Conservation (phyloP, 2,113 vertebrate species). For the Piaya cayana region DNA sequence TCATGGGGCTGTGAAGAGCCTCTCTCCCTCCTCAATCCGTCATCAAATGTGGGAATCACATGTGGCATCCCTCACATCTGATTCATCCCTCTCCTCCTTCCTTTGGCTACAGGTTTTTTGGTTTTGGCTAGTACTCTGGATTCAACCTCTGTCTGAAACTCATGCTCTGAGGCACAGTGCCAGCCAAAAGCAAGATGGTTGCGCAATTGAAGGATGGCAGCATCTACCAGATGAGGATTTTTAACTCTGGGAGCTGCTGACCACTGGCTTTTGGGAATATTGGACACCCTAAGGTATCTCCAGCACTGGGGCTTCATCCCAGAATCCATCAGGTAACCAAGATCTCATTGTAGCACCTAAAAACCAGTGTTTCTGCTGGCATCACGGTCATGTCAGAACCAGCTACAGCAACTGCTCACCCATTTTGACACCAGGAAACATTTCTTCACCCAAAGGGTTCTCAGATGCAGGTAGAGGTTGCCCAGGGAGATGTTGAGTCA, state of each 20-base stretch:
- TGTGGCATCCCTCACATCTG: neutral
- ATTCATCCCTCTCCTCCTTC: neutral
- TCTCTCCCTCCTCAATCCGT: neutral
- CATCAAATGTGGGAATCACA: neutral
- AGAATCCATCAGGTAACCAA: accelerated
- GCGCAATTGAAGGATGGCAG: neutral
- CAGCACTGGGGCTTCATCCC: neutral
- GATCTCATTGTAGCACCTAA: neutral
- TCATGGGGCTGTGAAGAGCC: neutral
- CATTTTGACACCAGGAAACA: too few relatives aligned
- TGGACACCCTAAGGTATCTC: neutral
- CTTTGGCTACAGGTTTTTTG: neutral
- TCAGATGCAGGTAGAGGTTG: too few relatives aligned
- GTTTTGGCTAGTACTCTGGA: neutral
- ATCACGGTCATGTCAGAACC: neutral
- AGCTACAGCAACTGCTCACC: neutral
- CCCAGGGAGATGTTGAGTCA: too few relatives aligned
- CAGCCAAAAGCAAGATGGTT: neutral
- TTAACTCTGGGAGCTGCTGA: neutral
- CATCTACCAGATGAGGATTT: neutral
- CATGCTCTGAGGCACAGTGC: neutral
- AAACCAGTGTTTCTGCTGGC: neutral
- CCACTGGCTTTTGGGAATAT: neutral
- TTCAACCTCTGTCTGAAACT: neutral
- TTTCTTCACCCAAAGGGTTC: too few relatives aligned